Percentiles rank a stretch among this genome's conserved stretches.
phyloP scores from a whole-genome alignment of 1,140 invertebrate genomes.

The Dreissena rostriformis region DNA sequence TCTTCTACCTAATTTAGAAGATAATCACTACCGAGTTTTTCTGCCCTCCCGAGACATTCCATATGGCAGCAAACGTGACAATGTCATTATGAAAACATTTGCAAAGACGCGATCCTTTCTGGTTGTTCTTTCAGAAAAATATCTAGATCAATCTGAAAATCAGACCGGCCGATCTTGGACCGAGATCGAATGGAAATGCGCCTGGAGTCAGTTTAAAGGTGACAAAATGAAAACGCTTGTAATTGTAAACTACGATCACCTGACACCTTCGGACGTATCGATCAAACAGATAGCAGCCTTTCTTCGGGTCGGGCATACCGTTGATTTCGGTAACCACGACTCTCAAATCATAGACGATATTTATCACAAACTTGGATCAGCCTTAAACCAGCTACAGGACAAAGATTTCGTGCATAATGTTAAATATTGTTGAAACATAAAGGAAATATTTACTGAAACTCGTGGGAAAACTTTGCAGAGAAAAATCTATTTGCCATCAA shows the following conservation, averaged over 20 bases:
- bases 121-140: conserved; percentile 31
- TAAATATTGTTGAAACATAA: too few species aligned
- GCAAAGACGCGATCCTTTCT: neutral
- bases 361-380: conserved; percentile 6
- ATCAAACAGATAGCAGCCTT: conserved; percentile 32
- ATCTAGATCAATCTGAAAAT: neutral
- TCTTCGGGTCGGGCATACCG: conserved; percentile 22
- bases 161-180: conserved; percentile 15
- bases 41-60: conserved; percentile 5
- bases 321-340: conserved; percentile 16
- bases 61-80: conserved; percentile 19
- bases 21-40: conserved; percentile 13
- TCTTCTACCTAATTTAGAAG: neutral
- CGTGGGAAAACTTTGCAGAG: too few species aligned
- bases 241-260: conserved; percentile 27
- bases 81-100: neutral
- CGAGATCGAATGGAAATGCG: conserved; percentile 45
- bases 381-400: too few species aligned
- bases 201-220: conserved; percentile 13
- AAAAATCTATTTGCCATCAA: too few species aligned
- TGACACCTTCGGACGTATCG: conserved; percentile 17
- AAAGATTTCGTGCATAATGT: too few species aligned
- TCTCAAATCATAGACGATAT: conserved; percentile 24
- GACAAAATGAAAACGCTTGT: conserved; percentile 21
- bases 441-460: too few species aligned